A percentile compares a stretch with the other conserved stretches of the same genome.
Conservation (phyloP, 2,888 invertebrate genomes). For the Platypus cylindrus region DNA sequence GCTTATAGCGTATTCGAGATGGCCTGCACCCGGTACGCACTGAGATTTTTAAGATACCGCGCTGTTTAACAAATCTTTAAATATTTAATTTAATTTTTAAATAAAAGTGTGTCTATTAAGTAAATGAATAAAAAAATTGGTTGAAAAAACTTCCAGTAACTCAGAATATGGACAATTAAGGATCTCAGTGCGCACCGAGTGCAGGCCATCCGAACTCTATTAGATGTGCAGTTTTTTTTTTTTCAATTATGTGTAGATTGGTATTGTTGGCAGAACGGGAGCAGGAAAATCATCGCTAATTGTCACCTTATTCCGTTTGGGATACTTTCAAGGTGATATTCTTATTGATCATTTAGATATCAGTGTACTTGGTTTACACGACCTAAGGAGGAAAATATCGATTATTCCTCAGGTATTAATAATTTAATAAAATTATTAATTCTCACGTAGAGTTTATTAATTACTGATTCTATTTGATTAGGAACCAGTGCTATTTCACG, state of each 20-base stretch:
- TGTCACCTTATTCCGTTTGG: constrained; percentile 44
- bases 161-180: too few species aligned
- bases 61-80: too few species aligned
- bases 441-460: neutral
- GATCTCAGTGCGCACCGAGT: too few species aligned
- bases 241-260: constrained; percentile 23
- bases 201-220: too few species aligned
- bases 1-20: too few species aligned
- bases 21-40: too few species aligned
- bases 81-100: too few species aligned
- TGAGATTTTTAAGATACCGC: too few species aligned
- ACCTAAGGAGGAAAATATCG: constrained; percentile 43
- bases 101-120: too few species aligned
- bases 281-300: constrained; percentile 44
- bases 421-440: neutral
- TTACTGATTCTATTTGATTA: constrained; percentile 10
- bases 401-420: constrained; percentile 45
- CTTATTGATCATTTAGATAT: constrained; percentile 41
- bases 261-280: constrained; percentile 48
- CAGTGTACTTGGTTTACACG: constrained; percentile 38
- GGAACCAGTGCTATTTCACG: constrained; percentile 55
- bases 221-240: too few species aligned
- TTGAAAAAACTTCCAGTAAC: too few species aligned
- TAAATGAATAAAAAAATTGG: too few species aligned
- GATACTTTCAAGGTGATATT: constrained; percentile 40